phyloP scores from a whole-genome alignment of 1,140 invertebrate species.

The Oncopodura yosiiana region DNA sequence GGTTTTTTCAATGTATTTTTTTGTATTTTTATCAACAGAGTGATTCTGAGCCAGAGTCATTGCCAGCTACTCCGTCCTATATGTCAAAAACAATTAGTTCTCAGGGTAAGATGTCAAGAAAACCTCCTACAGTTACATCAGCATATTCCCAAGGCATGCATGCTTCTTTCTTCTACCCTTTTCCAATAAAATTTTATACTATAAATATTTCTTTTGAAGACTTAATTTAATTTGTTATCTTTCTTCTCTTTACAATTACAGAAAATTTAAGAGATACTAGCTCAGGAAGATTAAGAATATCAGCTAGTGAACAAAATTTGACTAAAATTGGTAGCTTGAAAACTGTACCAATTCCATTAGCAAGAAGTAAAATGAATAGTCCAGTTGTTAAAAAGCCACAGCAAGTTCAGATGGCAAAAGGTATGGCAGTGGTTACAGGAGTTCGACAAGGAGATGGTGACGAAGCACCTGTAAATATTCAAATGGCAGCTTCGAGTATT shows the following conservation, averaged over 20 bases:
- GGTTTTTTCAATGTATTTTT: slow-evolving; percentile 1
- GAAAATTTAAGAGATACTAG: slow-evolving; percentile 31
- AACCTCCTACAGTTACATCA: slow-evolving; percentile 24
- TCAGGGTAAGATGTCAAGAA: slow-evolving; percentile 24
- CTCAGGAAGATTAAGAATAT: slow-evolving; percentile 24
- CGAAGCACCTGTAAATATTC: slow-evolving; percentile 21
- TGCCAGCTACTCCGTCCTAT: slow-evolving; percentile 30
- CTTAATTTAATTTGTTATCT: too few relatives aligned
- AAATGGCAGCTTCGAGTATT: slow-evolving; percentile 18
- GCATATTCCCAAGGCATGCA: slow-evolving; percentile 31
- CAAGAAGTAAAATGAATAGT: slow-evolving; percentile 29
- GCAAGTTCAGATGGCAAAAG: slow-evolving; percentile 26
- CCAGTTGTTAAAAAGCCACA: slow-evolving; percentile 31
- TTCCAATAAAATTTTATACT: not conserved
- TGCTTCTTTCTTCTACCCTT: not conserved
- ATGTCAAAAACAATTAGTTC: slow-evolving; percentile 35
- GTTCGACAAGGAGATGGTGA: slow-evolving; percentile 15
- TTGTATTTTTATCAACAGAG: slow-evolving; percentile 21
- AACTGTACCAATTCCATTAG: slow-evolving; percentile 16
- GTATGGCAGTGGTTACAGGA: slow-evolving; percentile 32
- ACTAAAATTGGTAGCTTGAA: slow-evolving; percentile 21
- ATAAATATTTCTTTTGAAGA: not conserved
- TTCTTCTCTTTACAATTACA: too few relatives aligned
- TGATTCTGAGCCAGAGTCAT: slow-evolving; percentile 33
- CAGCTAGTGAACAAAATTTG: slow-evolving; percentile 34